phyloP scores from a whole-genome alignment of 2,888 invertebrate species.

The Bellardia pandia region DNA sequence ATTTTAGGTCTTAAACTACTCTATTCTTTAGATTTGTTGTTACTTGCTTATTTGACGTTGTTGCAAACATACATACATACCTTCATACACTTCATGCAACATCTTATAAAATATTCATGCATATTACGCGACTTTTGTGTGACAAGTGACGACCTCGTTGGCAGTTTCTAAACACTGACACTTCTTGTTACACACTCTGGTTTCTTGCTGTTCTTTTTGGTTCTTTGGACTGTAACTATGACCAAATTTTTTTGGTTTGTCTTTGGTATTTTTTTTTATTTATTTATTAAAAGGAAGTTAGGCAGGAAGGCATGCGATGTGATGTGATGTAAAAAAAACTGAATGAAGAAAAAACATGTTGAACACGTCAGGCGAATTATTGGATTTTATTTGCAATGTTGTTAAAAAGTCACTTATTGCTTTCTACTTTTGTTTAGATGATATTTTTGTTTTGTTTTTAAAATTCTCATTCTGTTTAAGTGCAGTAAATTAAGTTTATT shows the following conservation, averaged over 20 bases:
- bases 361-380: constrained; percentile 79
- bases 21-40: constrained; percentile 44
- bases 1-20: constrained; percentile 42
- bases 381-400: constrained; percentile 74
- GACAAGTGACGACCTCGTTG: constrained; percentile 75
- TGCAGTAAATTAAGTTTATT: constrained; percentile 6
- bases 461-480: not conserved
- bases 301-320: constrained; percentile 5
- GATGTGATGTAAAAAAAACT: not conserved
- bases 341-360: constrained; percentile 49
- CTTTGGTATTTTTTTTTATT: constrained; percentile 20
- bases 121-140: constrained; percentile 76
- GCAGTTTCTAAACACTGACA: constrained; percentile 71
- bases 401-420: constrained; percentile 75
- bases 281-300: constrained; percentile 77
- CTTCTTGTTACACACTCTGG: constrained; percentile 44
- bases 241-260: constrained; percentile 4
- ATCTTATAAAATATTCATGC: constrained; percentile 76
- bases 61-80: constrained; percentile 50
- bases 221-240: constrained; percentile 24
- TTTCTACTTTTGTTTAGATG: constrained; percentile 43
- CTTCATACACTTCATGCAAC: constrained; percentile 67
- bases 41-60: constrained; percentile 32
- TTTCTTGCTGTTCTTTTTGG: constrained; percentile 60
- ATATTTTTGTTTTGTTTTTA: constrained; percentile 8